Evolutionary conservation across 2,797 vertebrate species (phyloP).

Genomic region (Peromyscus melanophrys): DNA sequence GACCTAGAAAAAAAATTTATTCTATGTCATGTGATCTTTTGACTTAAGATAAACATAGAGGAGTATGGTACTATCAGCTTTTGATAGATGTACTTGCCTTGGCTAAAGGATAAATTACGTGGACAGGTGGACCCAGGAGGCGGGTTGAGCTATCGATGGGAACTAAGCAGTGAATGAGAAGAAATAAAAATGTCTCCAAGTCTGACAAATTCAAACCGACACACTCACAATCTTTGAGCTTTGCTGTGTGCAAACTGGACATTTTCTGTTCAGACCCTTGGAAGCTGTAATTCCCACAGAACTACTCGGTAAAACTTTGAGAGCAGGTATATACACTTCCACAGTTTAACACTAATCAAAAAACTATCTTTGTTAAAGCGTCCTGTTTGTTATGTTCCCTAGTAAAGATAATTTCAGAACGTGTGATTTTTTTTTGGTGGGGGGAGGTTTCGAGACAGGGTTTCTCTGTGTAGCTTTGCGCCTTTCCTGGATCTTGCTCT

Average conservation of each 20-base stretch:
- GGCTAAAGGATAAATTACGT: background rate
- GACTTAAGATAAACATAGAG: background rate
- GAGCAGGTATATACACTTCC: background rate
- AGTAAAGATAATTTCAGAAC: background rate
- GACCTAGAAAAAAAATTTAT: background rate
- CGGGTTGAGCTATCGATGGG: background rate
- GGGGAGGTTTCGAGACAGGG: no score
- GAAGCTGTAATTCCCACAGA: background rate
- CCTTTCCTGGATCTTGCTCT: no score
- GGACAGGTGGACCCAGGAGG: no score
- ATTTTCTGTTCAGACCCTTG: background rate
- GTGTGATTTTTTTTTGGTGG: background rate
- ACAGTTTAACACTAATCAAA: background rate
- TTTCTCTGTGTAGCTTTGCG: no score
- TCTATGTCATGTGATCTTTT: background rate
- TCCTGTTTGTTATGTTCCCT: background rate
- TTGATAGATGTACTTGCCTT: background rate
- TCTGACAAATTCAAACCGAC: background rate
- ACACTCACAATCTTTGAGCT: background rate
- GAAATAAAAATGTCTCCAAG: background rate
- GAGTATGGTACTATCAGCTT: background rate
- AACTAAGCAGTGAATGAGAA: background rate
- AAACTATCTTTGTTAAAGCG: background rate
- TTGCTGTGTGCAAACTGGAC: background rate
- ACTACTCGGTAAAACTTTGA: background rate